Conservation (phyloP, 1,140 invertebrate species). For the Drusus annulatus region DNA sequence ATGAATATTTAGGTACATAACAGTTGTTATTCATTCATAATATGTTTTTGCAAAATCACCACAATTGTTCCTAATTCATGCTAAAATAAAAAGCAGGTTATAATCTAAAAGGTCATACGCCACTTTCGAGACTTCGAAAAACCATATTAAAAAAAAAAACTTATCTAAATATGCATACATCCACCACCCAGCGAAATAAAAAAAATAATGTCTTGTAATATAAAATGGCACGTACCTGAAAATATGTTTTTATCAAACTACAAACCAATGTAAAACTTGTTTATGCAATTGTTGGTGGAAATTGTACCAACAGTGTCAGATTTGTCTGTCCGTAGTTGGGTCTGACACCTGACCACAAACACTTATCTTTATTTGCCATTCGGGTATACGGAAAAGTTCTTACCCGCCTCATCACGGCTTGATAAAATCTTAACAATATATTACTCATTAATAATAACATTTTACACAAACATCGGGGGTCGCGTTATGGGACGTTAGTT, state of each 20-base stretch:
- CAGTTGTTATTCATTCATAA: no score
- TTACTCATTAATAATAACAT: conserved; percentile 53
- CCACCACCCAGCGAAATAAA: no score
- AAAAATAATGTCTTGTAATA: no score
- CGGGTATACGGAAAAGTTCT: conserved; percentile 36
- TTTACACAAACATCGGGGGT: conserved; percentile 47
- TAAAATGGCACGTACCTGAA: no score
- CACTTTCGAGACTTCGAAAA: no score
- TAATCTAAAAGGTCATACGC: no score
- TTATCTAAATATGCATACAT: no score
- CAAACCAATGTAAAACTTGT: neutral
- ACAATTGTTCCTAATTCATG: no score
- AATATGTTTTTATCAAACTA: neutral
- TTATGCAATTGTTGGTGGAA: neutral
- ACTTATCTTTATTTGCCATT: conserved; percentile 48
- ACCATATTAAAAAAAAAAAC: no score
- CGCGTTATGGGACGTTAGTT: conserved; percentile 26
- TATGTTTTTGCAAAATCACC: no score
- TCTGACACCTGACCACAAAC: conserved; percentile 46
- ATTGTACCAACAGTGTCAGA: neutral
- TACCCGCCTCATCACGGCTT: conserved; percentile 34
- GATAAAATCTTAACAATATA: conserved; percentile 52
- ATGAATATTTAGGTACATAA: no score
- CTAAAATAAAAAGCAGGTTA: no score
- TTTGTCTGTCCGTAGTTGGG: neutral